Evolutionary conservation across 2,888 invertebrate species (phyloP).

Genomic region (Acleris laterana): DNA sequence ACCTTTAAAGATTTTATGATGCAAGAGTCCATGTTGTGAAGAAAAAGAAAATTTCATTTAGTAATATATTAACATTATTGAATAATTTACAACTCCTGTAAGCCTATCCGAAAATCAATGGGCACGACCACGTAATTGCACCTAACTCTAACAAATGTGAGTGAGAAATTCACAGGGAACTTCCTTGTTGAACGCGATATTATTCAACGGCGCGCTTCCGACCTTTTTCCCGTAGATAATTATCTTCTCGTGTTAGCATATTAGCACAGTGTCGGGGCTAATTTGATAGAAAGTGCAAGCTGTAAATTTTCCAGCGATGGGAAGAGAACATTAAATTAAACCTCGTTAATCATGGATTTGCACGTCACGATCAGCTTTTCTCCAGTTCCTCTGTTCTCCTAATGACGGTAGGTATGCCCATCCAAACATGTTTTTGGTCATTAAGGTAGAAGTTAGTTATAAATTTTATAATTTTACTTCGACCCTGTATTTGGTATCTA

Average conservation of each 20-base stretch:
- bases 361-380: no score
- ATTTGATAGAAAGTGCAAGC: slow-evolving; percentile 29
- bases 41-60: no score
- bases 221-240: slow-evolving; percentile 28
- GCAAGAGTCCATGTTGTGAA: no score
- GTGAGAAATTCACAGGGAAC: slow-evolving; percentile 67
- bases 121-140: not conserved
- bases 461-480: no score
- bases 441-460: no score
- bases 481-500: no score
- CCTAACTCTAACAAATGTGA: slow-evolving; percentile 31
- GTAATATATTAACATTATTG: no score
- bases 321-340: slow-evolving; percentile 7
- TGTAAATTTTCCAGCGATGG: not conserved
- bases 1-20: no score
- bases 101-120: not conserved
- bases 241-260: slow-evolving; percentile 34
- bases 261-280: slow-evolving; percentile 24
- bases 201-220: slow-evolving; percentile 30
- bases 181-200: slow-evolving; percentile 21
- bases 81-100: not conserved
- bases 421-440: no score
- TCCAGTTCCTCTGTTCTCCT: no score
- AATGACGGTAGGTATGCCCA: no score
- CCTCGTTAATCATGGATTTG: not conserved